Conservation (phyloP, 2,888 invertebrate species). For the Drosophila percnosoma region DNA sequence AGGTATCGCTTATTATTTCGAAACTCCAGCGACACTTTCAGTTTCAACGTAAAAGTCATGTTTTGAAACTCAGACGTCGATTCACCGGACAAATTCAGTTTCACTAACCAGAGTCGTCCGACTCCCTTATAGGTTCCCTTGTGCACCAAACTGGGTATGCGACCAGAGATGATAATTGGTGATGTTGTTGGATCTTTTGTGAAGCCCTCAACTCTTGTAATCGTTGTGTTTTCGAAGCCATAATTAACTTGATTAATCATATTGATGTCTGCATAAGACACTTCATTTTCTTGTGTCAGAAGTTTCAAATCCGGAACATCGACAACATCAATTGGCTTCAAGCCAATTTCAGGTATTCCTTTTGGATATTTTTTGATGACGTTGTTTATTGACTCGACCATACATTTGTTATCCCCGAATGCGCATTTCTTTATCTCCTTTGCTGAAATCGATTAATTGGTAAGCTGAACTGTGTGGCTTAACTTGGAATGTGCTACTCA, state of each 20-base stretch:
- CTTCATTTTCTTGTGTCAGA: neutral
- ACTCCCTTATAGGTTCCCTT: slow-evolving; percentile 37
- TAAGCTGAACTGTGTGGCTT: neutral
- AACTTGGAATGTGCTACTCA: slow-evolving; percentile 3
- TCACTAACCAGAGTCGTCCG: slow-evolving; percentile 24
- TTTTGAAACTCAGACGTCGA: slow-evolving; percentile 55
- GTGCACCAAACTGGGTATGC: slow-evolving; percentile 57
- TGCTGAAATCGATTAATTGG: slow-evolving; percentile 22
- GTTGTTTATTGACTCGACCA: slow-evolving; percentile 43
- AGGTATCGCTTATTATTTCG: slow-evolving; percentile 59
- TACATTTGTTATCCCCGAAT: slow-evolving; percentile 44
- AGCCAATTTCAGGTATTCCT: slow-evolving; percentile 48
- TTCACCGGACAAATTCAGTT: slow-evolving; percentile 37
- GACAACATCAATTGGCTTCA: slow-evolving; percentile 53
- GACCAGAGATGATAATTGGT: slow-evolving; percentile 55
- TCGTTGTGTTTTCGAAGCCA: slow-evolving; percentile 60
- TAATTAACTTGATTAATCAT: slow-evolving; percentile 50
- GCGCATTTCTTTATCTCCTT: slow-evolving; percentile 48
- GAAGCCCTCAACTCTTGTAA: slow-evolving; percentile 61
- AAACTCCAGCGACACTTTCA: slow-evolving; percentile 50
- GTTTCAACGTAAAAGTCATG: slow-evolving; percentile 48
- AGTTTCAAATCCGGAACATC: slow-evolving; percentile 33
- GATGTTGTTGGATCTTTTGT: slow-evolving; percentile 46
- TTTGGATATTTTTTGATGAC: slow-evolving; percentile 44
- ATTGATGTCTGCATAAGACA: slow-evolving; percentile 21